Percentiles rank a stretch among this genome's conserved stretches.
Conservation (phyloP, 2,113 vertebrate species). For the Thunnus maccoyii region DNA sequence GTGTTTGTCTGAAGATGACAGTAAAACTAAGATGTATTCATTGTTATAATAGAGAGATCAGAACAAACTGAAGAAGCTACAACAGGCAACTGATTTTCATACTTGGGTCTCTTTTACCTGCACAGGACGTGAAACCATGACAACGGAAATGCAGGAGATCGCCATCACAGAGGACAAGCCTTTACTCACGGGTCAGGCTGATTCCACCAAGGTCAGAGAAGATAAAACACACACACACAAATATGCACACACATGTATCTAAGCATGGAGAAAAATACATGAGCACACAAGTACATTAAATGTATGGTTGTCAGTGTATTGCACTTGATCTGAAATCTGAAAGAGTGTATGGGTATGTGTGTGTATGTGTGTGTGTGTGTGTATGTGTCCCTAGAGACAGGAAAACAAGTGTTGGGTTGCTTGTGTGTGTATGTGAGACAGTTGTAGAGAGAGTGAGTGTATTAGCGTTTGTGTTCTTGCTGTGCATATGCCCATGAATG, state of each 20-base stretch:
- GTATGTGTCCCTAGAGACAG: not conserved
- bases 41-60: not conserved
- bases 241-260: not conserved
- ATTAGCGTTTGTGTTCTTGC: not conserved
- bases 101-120: slow-evolving; percentile 18
- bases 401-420: not conserved
- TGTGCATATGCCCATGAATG: not conserved
- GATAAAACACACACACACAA: slow-evolving; percentile 2
- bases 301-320: not conserved
- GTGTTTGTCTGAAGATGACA: not conserved
- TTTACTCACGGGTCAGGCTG: slow-evolving; percentile 82
- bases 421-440: not conserved
- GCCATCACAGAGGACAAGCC: slow-evolving; percentile 87
- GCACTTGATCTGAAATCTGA: slow-evolving; percentile 6
- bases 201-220: slow-evolving; percentile 81
- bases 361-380: not conserved
- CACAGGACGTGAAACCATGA: slow-evolving; percentile 81
- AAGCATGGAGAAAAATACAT: not conserved
- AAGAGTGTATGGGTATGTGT: slow-evolving; percentile 2
- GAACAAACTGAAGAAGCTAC: too few relatives aligned
- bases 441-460: not conserved
- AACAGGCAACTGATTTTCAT: not conserved
- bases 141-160: slow-evolving; percentile 88
- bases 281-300: not conserved
- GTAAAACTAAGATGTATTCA: not conserved